These are phyloP conservation scores for Tyrophagus putrescentiae DNA, from an alignment of 1,140 invertebrate species.

Conservation along the genomic window DNA sequence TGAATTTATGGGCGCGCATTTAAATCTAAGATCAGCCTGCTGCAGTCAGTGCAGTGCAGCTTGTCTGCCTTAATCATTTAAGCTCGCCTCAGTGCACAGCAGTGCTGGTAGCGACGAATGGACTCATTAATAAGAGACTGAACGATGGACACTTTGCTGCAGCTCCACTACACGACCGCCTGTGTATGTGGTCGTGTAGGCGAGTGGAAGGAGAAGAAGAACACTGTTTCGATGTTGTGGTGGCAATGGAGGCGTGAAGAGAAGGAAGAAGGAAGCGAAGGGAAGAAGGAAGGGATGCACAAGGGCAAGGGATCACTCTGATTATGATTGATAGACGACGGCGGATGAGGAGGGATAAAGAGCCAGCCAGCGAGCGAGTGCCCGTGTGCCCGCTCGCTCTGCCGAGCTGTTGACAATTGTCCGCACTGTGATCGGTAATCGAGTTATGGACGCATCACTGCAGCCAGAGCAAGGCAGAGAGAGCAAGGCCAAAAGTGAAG, in stretches of 20 bases:
- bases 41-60: too few relatives aligned
- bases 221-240: too few relatives aligned
- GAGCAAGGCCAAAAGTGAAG: too few relatives aligned
- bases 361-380: background rate
- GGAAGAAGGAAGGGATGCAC: slow-evolving; percentile 3
- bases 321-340: slow-evolving; percentile 25
- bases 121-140: slow-evolving; percentile 5
- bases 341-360: too few relatives aligned
- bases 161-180: too few relatives aligned
- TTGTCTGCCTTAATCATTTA: slow-evolving; percentile 11
- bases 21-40: too few relatives aligned
- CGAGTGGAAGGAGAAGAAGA: too few relatives aligned
- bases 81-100: background rate
- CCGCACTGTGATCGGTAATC: slow-evolving; percentile 24
- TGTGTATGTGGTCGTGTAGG: slow-evolving; percentile 9
- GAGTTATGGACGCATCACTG: slow-evolving; percentile 23
- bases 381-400: background rate
- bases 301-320: slow-evolving; percentile 10
- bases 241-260: slow-evolving; percentile 11
- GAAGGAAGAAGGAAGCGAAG: slow-evolving; percentile 2
- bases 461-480: too few relatives aligned
- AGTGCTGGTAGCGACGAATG: too few relatives aligned
- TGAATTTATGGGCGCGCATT: background rate
- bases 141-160: background rate
- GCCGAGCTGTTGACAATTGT: slow-evolving; percentile 21